Percentiles rank a stretch among this genome's conserved stretches.
Evolutionary conservation across 2,797 vertebrate species (phyloP).

Genomic region (Acanthornis magna): DNA sequence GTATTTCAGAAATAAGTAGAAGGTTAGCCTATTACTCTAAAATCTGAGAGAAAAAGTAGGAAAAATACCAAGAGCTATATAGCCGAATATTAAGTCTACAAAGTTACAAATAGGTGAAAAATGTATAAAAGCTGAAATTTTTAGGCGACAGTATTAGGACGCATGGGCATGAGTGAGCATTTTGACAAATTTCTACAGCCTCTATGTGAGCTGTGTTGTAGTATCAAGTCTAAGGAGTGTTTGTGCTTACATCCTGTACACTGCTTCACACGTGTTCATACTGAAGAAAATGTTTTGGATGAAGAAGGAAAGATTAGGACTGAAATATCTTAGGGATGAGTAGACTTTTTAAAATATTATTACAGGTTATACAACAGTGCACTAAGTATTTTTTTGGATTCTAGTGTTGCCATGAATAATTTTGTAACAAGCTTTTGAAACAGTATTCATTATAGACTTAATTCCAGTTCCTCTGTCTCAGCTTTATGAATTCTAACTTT

Average conservation of each 20-base stretch:
- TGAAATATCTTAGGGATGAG: background rate
- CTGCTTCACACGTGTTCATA: background rate
- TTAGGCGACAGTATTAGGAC: background rate
- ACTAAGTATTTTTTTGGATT: background rate
- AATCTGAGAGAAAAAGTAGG: background rate
- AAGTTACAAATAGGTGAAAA: background rate
- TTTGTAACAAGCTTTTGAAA: background rate
- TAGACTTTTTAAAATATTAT: background rate
- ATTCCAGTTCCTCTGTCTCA: background rate
- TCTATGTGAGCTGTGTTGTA: background rate
- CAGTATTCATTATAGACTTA: background rate
- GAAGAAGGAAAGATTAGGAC: background rate
- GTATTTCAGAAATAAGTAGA: background rate
- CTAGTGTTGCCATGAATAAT: background rate
- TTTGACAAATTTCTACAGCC: background rate
- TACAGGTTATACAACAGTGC: no score
- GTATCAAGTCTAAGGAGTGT: background rate
- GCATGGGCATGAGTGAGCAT: fast-evolving
- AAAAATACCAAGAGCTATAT: background rate
- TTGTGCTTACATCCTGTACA: background rate
- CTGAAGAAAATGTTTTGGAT: background rate
- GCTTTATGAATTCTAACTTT: background rate
- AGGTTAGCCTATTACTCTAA: background rate
- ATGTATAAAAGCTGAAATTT: background rate
- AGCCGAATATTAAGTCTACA: no score